Conservation (phyloP, 2,113 vertebrate species). For the Bungarus multicinctus region DNA sequence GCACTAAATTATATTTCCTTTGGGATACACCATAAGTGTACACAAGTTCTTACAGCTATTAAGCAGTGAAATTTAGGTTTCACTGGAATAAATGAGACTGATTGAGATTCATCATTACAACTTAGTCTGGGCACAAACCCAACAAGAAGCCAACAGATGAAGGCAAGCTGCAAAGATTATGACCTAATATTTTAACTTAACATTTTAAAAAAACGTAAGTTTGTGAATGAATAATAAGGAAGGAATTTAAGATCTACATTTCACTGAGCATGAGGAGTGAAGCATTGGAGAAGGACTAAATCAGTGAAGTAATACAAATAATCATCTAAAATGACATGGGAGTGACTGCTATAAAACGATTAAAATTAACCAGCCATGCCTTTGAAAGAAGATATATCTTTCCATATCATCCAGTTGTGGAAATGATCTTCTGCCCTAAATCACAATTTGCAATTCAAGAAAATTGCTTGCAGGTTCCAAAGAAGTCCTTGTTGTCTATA, state of each 20-base stretch:
- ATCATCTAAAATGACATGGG: background rate
- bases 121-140: background rate
- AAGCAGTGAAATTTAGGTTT: background rate
- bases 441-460: constrained; percentile 22
- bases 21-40: background rate
- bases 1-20: background rate
- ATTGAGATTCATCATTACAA: background rate
- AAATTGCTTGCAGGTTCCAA: background rate
- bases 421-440: background rate
- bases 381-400: background rate
- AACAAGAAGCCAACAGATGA: background rate
- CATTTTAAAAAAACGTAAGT: background rate
- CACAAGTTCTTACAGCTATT: background rate
- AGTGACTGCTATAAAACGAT: background rate
- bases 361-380: background rate
- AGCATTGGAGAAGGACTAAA: background rate
- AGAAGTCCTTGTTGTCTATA: constrained; percentile 6
- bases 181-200: background rate
- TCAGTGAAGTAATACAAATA: background rate
- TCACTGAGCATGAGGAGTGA: background rate
- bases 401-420: background rate
- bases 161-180: background rate
- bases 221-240: background rate
- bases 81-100: background rate
- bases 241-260: background rate